Conservation (phyloP, 2,797 vertebrate genomes). For the Tapera naevia region DNA sequence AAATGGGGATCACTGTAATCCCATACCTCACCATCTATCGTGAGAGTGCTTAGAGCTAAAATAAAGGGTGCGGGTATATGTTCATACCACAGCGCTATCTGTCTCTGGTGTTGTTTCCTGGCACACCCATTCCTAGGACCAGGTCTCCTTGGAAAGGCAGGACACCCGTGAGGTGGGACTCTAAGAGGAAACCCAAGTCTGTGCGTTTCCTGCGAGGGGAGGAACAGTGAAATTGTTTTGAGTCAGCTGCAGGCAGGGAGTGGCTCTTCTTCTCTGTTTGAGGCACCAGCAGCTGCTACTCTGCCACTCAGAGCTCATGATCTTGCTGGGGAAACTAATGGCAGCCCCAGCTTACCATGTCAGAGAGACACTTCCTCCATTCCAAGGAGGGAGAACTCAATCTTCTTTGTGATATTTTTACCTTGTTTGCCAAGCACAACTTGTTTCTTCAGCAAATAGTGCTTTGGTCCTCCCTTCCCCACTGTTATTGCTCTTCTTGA, state of each 20-base stretch:
- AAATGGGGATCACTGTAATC: not conserved
- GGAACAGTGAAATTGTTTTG: not conserved
- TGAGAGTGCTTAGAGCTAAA: not conserved
- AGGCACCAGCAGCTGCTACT: not conserved
- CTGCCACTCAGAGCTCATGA: not conserved
- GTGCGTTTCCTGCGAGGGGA: not conserved
- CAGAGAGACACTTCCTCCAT: not conserved
- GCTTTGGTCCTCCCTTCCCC: not conserved
- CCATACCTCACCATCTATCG: accelerated
- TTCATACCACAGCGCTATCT: not conserved
- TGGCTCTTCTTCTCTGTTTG: not conserved
- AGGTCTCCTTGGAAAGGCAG: not conserved
- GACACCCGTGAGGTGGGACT: not conserved
- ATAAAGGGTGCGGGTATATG: not conserved
- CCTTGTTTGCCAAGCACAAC: not conserved
- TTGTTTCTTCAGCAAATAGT: not conserved
- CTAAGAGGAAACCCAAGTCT: not conserved
- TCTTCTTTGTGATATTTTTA: not conserved
- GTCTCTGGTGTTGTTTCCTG: not conserved
- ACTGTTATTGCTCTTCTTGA: not conserved
- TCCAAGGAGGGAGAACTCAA: not conserved
- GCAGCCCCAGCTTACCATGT: not conserved
- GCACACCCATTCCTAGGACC: not conserved
- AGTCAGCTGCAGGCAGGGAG: not conserved
- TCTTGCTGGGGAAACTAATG: not conserved